Conservation (phyloP, 2,888 invertebrate genomes). For the Drosophila dives region DNA sequence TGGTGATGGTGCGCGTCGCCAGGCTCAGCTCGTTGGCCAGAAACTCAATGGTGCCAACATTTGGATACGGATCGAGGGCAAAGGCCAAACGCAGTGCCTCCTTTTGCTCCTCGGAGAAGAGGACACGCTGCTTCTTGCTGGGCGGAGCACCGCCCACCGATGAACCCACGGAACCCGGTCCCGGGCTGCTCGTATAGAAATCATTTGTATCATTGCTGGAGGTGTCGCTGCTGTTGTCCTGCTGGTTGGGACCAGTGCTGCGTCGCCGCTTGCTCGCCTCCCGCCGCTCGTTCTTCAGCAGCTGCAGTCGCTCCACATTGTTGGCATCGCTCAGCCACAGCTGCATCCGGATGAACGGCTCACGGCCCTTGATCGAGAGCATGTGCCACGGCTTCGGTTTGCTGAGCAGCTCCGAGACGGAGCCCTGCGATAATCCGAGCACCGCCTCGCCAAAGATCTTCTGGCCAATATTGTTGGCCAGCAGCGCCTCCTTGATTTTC, state of each 20-base stretch:
- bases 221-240: conserved; percentile 94
- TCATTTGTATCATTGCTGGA: conserved; percentile 95
- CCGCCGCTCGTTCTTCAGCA: conserved; percentile 94
- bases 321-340: conserved; percentile 98
- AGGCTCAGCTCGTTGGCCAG: conserved; percentile 95
- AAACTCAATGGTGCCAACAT: conserved; percentile 97
- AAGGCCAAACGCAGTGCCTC: conserved; percentile 97
- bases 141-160: conserved; percentile 89
- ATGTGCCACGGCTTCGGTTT: conserved; percentile 99
- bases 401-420: conserved; percentile 97
- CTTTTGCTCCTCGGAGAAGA: conserved; percentile 99
- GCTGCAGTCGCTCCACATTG: conserved; percentile 96
- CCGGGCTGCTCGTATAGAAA: conserved; percentile 94
- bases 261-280: conserved; percentile 96
- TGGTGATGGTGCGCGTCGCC: conserved; percentile 97
- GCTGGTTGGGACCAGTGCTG: conserved; percentile 91
- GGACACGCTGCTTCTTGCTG: conserved; percentile 97
- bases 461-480: conserved; percentile 99
- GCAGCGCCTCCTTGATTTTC: conserved; percentile 97
- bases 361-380: conserved; percentile 98
- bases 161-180: conserved; percentile 87
- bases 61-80: conserved; percentile 98
- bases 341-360: conserved; percentile 98
- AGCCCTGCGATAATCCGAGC: conserved; percentile 97
- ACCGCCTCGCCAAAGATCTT: conserved; percentile 99